phyloP scores from a whole-genome alignment of 2,113 vertebrate species.

The Athene noctua region DNA sequence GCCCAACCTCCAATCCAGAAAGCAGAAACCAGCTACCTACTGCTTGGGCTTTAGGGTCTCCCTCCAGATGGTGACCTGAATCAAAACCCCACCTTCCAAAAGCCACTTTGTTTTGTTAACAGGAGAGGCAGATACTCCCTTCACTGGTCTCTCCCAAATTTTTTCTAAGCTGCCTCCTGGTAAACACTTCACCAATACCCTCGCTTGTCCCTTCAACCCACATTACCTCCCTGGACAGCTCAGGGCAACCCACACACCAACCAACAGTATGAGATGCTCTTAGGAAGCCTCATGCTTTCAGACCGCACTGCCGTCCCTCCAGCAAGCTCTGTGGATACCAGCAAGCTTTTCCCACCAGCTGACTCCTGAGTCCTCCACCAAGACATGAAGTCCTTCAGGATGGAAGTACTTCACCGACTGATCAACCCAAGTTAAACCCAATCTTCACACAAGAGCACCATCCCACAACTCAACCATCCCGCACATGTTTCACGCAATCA shows the following conservation, averaged over 20 bases:
- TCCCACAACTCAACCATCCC: neutral
- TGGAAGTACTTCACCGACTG: neutral
- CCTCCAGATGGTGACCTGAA: neutral
- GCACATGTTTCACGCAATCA: accelerated
- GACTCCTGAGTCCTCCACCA: accelerated
- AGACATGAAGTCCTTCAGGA: neutral
- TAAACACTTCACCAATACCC: neutral
- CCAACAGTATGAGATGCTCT: neutral
- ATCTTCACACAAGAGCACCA: neutral
- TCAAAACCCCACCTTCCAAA: neutral
- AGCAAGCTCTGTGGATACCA: neutral
- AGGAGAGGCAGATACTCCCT: neutral
- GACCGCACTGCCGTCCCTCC: neutral
- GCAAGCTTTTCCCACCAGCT: neutral
- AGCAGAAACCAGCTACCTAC: neutral
- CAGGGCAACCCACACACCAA: neutral
- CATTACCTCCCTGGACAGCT: neutral
- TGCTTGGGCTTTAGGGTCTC: neutral
- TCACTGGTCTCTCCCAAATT: neutral
- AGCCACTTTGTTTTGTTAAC: neutral
- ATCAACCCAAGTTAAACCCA: neutral
- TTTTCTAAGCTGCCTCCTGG: neutral
- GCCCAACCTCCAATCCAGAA: neutral
- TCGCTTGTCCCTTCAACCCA: neutral
- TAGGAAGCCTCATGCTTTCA: neutral